A percentile compares a stretch with the other conserved stretches of the same genome.
Conservation (phyloP, 2,888 invertebrate species). For the Rotaria magnacalcarata region DNA sequence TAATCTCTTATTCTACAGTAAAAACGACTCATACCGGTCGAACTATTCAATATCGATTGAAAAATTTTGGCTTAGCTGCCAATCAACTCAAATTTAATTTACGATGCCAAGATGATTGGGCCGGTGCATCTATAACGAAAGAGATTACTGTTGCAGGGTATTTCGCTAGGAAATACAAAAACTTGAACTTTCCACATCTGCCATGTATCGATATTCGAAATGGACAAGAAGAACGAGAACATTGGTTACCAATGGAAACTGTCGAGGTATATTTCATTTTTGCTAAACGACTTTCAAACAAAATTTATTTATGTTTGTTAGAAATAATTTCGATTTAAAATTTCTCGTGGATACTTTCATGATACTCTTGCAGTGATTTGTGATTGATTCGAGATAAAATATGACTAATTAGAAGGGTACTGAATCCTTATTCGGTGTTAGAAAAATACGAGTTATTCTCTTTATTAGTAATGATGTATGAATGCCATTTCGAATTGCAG, state of each 20-base stretch:
- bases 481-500: too few relatives aligned
- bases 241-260: conserved; percentile 15
- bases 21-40: conserved; percentile 3
- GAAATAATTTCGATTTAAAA: too few relatives aligned
- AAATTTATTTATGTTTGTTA: too few relatives aligned
- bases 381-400: too few relatives aligned
- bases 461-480: too few relatives aligned
- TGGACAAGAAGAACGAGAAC: background rate
- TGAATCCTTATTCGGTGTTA: too few relatives aligned
- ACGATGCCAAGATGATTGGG: background rate
- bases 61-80: background rate
- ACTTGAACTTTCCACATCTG: background rate
- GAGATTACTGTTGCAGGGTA: background rate
- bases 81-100: background rate
- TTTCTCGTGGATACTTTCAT: too few relatives aligned
- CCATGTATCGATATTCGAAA: background rate
- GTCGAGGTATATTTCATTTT: background rate
- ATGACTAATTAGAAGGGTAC: too few relatives aligned
- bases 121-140: background rate
- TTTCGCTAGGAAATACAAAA: background rate
- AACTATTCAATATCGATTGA: background rate
- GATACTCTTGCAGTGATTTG: too few relatives aligned
- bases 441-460: too few relatives aligned
- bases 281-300: too few relatives aligned
- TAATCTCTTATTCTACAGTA: background rate